These are phyloP conservation scores for Hypanus sabinus DNA, from an alignment of 2,113 vertebrate genomes.

Conservation along the genomic window DNA sequence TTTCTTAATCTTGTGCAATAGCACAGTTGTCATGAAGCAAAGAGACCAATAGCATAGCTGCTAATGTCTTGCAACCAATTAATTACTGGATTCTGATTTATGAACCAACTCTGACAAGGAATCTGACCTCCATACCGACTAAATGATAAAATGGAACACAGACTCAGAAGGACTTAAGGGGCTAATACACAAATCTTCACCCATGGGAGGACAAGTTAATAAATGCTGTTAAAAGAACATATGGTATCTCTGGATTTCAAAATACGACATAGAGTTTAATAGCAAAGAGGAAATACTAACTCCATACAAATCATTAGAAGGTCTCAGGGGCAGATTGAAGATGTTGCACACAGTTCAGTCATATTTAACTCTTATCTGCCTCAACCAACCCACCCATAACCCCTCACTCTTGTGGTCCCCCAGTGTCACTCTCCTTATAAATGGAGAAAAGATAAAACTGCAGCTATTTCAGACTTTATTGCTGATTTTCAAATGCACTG, in stretches of 20 bases:
- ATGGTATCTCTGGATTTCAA: neutral
- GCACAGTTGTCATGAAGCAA: neutral
- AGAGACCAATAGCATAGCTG: neutral
- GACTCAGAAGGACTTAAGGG: neutral
- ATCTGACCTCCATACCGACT: conserved; percentile 14
- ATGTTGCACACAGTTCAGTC: neutral
- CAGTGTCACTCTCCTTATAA: neutral
- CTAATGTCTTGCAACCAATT: neutral
- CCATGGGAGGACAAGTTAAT: conserved; percentile 29
- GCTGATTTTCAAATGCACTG: neutral
- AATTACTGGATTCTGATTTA: conserved; percentile 4
- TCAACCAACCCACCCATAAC: too few relatives aligned
- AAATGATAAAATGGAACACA: conserved; percentile 25
- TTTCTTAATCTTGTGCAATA: neutral
- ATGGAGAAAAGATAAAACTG: neutral
- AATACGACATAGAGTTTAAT: neutral
- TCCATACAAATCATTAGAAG: neutral
- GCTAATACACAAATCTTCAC: conserved; percentile 19
- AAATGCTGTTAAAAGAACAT: neutral
- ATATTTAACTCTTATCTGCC: neutral
- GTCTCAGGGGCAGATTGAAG: neutral
- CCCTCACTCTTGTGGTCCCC: neutral
- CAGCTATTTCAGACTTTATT: neutral
- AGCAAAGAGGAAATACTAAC: neutral
- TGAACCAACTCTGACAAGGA: conserved; percentile 21